Percentiles rank a stretch among this genome's conserved stretches.
Conservation (phyloP, 2,888 invertebrate species). For the Sinhomidia bicolor region DNA sequence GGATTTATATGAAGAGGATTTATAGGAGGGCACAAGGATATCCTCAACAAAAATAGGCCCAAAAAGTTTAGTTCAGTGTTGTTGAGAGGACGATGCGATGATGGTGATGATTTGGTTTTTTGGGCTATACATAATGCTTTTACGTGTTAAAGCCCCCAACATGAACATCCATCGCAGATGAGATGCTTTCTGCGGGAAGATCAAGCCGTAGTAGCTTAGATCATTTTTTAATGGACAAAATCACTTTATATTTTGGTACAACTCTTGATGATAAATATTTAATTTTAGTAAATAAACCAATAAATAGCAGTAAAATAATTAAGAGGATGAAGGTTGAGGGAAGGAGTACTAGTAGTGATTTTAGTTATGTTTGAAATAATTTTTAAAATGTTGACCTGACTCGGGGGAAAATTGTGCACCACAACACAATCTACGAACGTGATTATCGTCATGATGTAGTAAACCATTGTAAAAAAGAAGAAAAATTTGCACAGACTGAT, state of each 20-base stretch:
- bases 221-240: constrained; percentile 60
- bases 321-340: not conserved
- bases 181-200: constrained; percentile 75
- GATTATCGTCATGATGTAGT: constrained; percentile 4
- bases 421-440: too few relatives aligned
- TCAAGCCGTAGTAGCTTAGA: constrained; percentile 70
- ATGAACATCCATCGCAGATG: constrained; percentile 68
- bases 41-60: constrained; percentile 3
- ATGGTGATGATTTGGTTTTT: constrained; percentile 13
- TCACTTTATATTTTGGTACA: constrained; percentile 57
- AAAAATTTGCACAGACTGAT: not conserved
- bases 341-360: not conserved
- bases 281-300: constrained; percentile 18
- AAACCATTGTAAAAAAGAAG: not conserved
- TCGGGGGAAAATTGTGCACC: not conserved
- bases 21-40: constrained; percentile 9
- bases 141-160: constrained; percentile 40
- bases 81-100: not conserved
- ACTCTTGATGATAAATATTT: not conserved
- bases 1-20: not conserved
- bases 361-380: not conserved
- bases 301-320: not conserved
- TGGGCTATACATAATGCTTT: constrained; percentile 28
- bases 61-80: not conserved
- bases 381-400: not conserved